Evolutionary conservation across 2,113 vertebrate genomes (phyloP).

Genomic region (Podarcis raffonei): DNA sequence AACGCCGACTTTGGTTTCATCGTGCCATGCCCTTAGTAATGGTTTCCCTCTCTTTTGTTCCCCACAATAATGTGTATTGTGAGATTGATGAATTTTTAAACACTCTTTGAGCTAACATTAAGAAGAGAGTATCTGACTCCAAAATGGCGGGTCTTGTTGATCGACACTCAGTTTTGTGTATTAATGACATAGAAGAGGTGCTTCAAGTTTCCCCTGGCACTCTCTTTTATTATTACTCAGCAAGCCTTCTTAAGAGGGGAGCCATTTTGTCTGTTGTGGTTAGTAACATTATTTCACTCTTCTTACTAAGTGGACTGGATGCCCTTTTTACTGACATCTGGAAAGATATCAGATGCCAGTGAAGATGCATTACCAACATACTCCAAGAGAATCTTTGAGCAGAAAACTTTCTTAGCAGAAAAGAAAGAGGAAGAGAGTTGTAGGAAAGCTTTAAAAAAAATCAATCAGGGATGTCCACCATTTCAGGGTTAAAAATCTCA

Average conservation of each 20-base stretch:
- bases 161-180: background rate
- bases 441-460: background rate
- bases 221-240: conserved; percentile 23
- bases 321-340: background rate
- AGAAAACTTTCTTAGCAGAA: background rate
- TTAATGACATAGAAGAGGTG: background rate
- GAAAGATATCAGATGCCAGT: conserved; percentile 3
- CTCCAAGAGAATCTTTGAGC: background rate
- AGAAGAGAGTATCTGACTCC: conserved; percentile 5
- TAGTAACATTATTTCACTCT: conserved; percentile 3
- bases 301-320: conserved; percentile 20
- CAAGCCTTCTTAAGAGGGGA: background rate
- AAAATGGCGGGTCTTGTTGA: background rate
- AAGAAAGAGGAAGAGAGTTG: background rate
- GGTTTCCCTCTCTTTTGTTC: background rate
- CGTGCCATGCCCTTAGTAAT: background rate
- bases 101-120: conserved; percentile 6
- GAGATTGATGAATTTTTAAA: conserved; percentile 35
- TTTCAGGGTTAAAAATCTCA: background rate
- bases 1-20: background rate
- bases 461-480: background rate
- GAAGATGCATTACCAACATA: conserved; percentile 3
- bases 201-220: conserved; percentile 5
- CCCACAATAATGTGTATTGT: background rate
- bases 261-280: conserved; percentile 34